Conservation (phyloP, 2,113 vertebrate genomes). For the Psophia crepitans region DNA sequence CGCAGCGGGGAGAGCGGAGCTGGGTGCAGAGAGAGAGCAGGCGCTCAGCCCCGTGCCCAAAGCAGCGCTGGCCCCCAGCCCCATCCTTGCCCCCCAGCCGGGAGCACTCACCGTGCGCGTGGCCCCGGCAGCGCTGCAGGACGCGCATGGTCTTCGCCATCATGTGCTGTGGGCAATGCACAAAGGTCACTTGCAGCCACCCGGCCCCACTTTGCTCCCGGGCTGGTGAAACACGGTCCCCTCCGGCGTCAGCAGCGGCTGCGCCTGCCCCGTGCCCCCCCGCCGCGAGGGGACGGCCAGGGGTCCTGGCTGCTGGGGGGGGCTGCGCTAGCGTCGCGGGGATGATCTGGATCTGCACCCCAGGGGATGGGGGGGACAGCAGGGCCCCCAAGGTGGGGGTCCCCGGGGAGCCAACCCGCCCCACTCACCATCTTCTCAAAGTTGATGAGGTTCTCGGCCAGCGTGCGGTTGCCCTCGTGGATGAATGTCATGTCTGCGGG, state of each 20-base stretch:
- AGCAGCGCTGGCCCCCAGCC: rapidly evolving
- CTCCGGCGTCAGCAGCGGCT: neutral
- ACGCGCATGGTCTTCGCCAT: constrained; percentile 87
- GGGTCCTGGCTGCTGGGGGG: neutral
- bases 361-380: neutral
- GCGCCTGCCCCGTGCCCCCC: neutral
- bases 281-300: neutral
- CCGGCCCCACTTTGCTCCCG: neutral
- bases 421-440: constrained; percentile 95
- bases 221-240: neutral
- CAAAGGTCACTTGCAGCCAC: neutral
- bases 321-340: rapidly evolving
- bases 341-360: neutral
- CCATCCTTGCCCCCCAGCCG: rapidly evolving
- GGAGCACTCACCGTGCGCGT: constrained; percentile 75
- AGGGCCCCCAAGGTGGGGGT: too few relatives aligned
- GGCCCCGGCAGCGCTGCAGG: constrained; percentile 83
- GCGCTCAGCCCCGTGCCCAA: neutral
- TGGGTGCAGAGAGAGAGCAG: constrained; percentile 29
- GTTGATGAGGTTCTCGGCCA: constrained; percentile 89
- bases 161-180: constrained; percentile 79
- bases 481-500: constrained; percentile 92
- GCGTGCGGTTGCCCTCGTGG: constrained; percentile 90
- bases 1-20: constrained; percentile 89
- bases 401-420: rapidly evolving